A percentile compares a stretch with the other conserved stretches of the same genome.
phyloP scores from a whole-genome alignment of 1,140 invertebrate species.

The Choristoneura fumiferana region DNA sequence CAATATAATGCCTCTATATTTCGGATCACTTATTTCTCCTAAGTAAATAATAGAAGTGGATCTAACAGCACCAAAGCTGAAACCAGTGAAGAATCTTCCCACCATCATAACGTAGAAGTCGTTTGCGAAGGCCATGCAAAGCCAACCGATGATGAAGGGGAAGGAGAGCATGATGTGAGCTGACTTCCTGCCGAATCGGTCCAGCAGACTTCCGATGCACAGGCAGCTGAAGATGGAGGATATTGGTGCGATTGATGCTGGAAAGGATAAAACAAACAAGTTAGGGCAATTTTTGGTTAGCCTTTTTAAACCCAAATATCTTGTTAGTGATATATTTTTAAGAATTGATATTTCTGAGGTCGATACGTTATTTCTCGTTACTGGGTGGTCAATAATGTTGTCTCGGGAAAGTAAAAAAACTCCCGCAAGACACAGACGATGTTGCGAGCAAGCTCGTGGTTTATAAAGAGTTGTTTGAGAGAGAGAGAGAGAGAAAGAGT shows the following conservation, averaged over 20 bases:
- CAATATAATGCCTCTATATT: conserved; percentile 68
- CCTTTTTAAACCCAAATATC: too few species aligned
- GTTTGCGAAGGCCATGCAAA: conserved; percentile 70
- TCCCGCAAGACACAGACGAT: too few species aligned
- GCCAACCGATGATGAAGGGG: conserved; percentile 80
- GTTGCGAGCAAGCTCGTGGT: too few species aligned
- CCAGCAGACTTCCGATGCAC: conserved; percentile 74
- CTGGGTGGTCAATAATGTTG: too few species aligned
- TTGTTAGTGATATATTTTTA: too few species aligned
- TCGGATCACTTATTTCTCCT: conserved; percentile 72
- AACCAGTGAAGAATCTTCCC: conserved; percentile 81
- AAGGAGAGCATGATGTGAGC: conserved; percentile 76
- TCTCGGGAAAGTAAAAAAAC: too few species aligned
- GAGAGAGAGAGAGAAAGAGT: too few species aligned
- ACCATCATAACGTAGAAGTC: conserved; percentile 66
- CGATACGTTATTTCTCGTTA: too few species aligned
- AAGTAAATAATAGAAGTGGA: conserved; percentile 57
- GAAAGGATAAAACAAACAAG: conserved; percentile 23
- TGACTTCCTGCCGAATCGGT: conserved; percentile 80
- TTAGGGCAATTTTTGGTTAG: too few species aligned
- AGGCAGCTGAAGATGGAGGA: conserved; percentile 74
- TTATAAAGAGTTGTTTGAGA: too few species aligned
- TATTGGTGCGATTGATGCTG: conserved; percentile 68
- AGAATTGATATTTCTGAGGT: too few species aligned
- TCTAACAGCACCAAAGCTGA: conserved; percentile 59